Percentiles rank a stretch among this genome's conserved stretches.
phyloP scores from a whole-genome alignment of 2,888 invertebrate genomes.

The Drosophila birchii region DNA sequence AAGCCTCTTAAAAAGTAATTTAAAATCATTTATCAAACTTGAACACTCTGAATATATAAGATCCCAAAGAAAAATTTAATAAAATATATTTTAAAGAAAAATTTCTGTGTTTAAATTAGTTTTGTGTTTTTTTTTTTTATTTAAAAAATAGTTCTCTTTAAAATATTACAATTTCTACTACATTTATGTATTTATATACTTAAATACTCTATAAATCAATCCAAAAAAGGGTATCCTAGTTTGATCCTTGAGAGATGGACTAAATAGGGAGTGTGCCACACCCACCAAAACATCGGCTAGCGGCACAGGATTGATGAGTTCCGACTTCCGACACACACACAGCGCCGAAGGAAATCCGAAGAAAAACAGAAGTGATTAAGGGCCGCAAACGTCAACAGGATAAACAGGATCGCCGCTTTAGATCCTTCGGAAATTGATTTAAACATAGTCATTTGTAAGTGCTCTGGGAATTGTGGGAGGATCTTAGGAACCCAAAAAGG shows the following conservation, averaged over 20 bases:
- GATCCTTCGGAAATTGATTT: slow-evolving; percentile 65
- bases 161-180: no score
- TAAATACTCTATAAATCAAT: slow-evolving; percentile 10
- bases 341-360: slow-evolving; percentile 4
- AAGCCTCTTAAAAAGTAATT: background rate
- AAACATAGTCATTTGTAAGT: slow-evolving; percentile 63
- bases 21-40: background rate
- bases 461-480: slow-evolving; percentile 9
- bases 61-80: background rate
- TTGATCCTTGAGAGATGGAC: slow-evolving; percentile 44
- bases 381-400: slow-evolving; percentile 68
- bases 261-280: slow-evolving; percentile 65
- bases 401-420: slow-evolving; percentile 39
- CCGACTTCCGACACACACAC: slow-evolving; percentile 75
- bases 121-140: no score
- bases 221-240: slow-evolving; percentile 35
- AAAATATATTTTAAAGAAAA: background rate
- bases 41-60: background rate
- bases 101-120: no score
- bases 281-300: slow-evolving; percentile 72
- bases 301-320: slow-evolving; percentile 75
- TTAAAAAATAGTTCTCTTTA: no score
- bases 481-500: background rate
- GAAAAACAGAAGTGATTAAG: slow-evolving; percentile 64
- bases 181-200: background rate